A percentile compares a stretch with the other conserved stretches of the same genome.
Conservation (phyloP, 2,888 invertebrate species). For the Rhimphoctona megacephalus region DNA sequence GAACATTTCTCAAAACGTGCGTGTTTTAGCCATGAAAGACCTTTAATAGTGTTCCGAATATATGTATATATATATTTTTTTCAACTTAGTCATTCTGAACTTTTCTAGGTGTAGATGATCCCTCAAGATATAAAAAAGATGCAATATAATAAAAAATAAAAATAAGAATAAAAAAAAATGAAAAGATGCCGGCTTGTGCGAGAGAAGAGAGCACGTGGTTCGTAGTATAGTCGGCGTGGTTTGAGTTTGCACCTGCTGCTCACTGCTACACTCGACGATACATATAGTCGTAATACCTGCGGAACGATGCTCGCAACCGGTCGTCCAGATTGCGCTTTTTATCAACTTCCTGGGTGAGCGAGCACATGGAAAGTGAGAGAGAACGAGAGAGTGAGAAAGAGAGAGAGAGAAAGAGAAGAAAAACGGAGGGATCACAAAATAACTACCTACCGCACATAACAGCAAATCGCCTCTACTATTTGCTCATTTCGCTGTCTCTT, state of each 20-base stretch:
- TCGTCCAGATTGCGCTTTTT: constrained; percentile 68
- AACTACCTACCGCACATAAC: constrained; percentile 54
- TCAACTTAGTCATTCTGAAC: background rate
- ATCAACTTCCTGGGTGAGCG: constrained; percentile 65
- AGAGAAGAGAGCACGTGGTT: constrained; percentile 60
- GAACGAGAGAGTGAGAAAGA: constrained; percentile 15
- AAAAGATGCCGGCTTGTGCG: background rate
- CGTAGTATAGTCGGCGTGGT: constrained; percentile 55
- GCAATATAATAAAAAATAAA: background rate
- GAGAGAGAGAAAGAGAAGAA: constrained; percentile 28
- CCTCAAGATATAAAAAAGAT: background rate
- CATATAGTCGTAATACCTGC: constrained; percentile 62
- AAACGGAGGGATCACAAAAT: constrained; percentile 54
- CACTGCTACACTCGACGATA: constrained; percentile 35
- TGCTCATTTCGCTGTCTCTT: constrained; percentile 19
- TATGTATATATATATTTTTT: background rate
- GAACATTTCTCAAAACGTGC: no score
- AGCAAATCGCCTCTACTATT: constrained; percentile 36
- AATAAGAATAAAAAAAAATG: background rate
- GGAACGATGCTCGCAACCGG: constrained; percentile 61
- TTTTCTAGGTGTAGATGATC: background rate
- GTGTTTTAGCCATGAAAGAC: no score
- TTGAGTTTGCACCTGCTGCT: constrained; percentile 59
- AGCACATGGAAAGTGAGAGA: constrained; percentile 52
- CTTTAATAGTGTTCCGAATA: background rate